A percentile compares a stretch with the other conserved stretches of the same genome.
Conservation (phyloP, 2,888 invertebrate species). For the Chrysolina americana region DNA sequence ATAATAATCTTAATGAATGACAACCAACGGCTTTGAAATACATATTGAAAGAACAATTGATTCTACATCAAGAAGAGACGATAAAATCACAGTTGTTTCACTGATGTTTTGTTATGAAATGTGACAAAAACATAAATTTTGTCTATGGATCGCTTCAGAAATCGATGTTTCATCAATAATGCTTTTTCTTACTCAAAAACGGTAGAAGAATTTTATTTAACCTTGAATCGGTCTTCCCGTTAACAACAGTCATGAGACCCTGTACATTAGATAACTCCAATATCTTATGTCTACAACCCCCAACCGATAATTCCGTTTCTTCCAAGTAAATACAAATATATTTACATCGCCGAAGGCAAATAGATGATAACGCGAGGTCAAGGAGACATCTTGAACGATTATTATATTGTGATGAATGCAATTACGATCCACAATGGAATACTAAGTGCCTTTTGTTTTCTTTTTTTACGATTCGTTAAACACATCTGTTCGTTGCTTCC, state of each 20-base stretch:
- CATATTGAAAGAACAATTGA: too few relatives aligned
- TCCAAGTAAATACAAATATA: slow-evolving; percentile 28
- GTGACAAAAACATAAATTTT: too few relatives aligned
- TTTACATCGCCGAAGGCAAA: slow-evolving; percentile 18
- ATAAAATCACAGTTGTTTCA: too few relatives aligned
- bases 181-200: too few relatives aligned
- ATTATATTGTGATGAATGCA: slow-evolving; percentile 11
- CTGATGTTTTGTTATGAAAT: too few relatives aligned
- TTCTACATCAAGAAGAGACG: too few relatives aligned
- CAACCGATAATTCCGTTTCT: background rate
- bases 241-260: background rate
- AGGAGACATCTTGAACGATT: slow-evolving; percentile 23
- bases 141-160: too few relatives aligned
- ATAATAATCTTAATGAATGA: too few relatives aligned
- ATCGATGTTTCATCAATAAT: too few relatives aligned
- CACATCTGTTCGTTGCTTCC: slow-evolving; percentile 11
- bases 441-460: slow-evolving; percentile 3
- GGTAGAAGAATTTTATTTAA: too few relatives aligned
- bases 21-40: too few relatives aligned
- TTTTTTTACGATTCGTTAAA: background rate
- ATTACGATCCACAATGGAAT: background rate
- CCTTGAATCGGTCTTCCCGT: too few relatives aligned
- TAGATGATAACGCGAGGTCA: slow-evolving; percentile 35
- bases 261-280: background rate
- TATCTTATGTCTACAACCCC: background rate